Evolutionary conservation across 2,797 vertebrate genomes (phyloP), one percentile per base, ranked within the genome.

Genomic region (Nannoperca obscura): DNA sequence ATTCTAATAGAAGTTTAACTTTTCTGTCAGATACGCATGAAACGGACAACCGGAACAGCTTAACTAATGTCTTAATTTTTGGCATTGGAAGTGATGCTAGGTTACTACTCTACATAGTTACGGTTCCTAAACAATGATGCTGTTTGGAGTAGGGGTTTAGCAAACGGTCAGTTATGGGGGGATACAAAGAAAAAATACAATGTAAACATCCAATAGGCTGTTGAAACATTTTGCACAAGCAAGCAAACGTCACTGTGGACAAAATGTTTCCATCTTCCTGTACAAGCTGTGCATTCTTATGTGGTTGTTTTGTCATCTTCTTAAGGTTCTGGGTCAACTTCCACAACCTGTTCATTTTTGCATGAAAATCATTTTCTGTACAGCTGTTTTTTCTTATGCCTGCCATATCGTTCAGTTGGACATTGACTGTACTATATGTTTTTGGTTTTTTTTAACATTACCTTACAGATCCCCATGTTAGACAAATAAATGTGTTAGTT

Each of bases 321-420:
- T 62, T 5, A 50, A 57, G 73, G 62, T 85, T 71, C 55, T 85
- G 75, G 84, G 20, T 22, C 61, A 69, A 71, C 58, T 40, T 84
- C 70, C 79, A 81, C 61, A 81, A 66, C 50, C 83, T 88, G 54
- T 71, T 87, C 44, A 67, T 83, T 76, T 89, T 78, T 92, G 91
- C 93, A 93, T 92, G 89, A 58, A 82, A 75, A 55, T 86, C 74
- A 77, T 86, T 88, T 83, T 85, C 71, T 85, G 63, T 86, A 73
- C 62, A 78, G 66, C 75, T 62, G 67, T 79, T 72, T 84, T 71
- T 76, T 78, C 76, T 81, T 79, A 73, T 61, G 73, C 74, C 57
- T 83, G 85, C 84, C 79, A 86, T 85, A 79, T 88, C 86, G 86
- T 80, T 82, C 66, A 77, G 64, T 62, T 81, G 79, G 65, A 84